A percentile compares a stretch with the other conserved stretches of the same genome.
These are phyloP conservation scores for Daphoenositta chrysoptera DNA, from an alignment of 2,113 vertebrate species.

Conservation along the genomic window DNA sequence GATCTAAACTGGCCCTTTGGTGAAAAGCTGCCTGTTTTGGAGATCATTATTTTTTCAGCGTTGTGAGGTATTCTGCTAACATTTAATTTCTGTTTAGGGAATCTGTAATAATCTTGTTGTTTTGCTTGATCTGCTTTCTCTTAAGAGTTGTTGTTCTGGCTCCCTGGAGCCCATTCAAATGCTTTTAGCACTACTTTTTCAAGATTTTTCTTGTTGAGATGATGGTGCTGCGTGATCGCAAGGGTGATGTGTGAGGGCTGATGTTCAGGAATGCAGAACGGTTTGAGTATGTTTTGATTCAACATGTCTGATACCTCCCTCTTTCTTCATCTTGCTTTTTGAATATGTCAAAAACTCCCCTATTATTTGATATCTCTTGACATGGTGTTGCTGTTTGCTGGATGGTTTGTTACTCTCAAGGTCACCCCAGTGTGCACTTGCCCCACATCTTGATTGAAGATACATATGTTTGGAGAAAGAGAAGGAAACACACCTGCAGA, in stretches of 20 bases:
- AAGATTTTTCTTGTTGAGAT: not conserved
- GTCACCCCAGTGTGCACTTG: not conserved
- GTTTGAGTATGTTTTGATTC: not conserved
- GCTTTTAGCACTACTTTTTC: not conserved
- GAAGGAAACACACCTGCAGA: not conserved
- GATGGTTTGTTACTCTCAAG: not conserved
- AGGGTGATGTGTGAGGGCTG: not conserved
- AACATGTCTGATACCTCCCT: accelerated
- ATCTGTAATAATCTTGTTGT: slow-evolving; percentile 31
- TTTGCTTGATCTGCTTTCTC: slow-evolving; percentile 42
- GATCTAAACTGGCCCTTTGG: not conserved
- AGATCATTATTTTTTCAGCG: slow-evolving; percentile 40
- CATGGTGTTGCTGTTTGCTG: not conserved
- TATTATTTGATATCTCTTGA: not conserved
- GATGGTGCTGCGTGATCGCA: not conserved
- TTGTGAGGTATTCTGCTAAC: not conserved
- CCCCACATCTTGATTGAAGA: not conserved
- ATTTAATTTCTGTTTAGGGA: slow-evolving; percentile 44
- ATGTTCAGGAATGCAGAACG: not conserved
- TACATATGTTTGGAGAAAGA: not conserved
- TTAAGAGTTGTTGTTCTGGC: not conserved
- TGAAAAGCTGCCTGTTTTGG: slow-evolving; percentile 32
- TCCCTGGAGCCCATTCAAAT: slow-evolving; percentile 4
- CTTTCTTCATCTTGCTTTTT: not conserved
- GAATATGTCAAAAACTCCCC: not conserved